These are phyloP conservation scores for Lophochroa leadbeateri DNA, from an alignment of 2,113 vertebrate species.

Conservation along the genomic window DNA sequence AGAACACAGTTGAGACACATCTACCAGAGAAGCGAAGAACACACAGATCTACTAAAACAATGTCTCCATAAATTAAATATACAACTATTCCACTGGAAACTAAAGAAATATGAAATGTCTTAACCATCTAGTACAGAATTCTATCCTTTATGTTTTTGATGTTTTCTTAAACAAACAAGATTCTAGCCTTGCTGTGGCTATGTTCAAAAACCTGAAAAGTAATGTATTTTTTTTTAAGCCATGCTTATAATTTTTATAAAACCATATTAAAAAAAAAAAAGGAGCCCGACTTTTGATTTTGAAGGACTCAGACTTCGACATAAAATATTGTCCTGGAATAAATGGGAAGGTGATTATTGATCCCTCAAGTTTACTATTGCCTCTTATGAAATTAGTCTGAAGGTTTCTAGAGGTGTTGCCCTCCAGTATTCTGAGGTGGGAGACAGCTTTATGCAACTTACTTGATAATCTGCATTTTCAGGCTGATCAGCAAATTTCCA, in stretches of 20 bases:
- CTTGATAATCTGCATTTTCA: slow-evolving; percentile 49
- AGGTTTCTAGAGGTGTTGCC: neutral
- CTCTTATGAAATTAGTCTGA: neutral
- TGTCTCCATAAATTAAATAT: neutral
- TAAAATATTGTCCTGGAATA: neutral
- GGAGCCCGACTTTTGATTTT: neutral
- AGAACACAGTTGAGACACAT: neutral
- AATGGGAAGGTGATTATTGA: neutral
- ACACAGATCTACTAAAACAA: neutral
- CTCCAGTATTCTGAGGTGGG: slow-evolving; percentile 23
- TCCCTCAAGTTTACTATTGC: neutral
- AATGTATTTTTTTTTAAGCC: neutral
- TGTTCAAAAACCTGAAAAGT: neutral
- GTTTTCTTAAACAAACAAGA: neutral
- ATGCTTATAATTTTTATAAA: neutral
- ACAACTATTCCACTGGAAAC: neutral
- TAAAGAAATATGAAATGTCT: neutral
- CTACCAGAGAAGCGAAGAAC: neutral
- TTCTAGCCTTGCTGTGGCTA: neutral
- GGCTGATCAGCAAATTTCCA: slow-evolving; percentile 59
- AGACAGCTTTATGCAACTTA: slow-evolving; percentile 42
- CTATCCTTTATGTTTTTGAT: rapidly evolving
- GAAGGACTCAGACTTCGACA: neutral
- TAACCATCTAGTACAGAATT: neutral
- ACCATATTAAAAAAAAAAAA: neutral